Percentiles rank a stretch among this genome's conserved stretches.
Conservation (phyloP, 2,888 invertebrate genomes). For the Ptychoptera albimana region DNA sequence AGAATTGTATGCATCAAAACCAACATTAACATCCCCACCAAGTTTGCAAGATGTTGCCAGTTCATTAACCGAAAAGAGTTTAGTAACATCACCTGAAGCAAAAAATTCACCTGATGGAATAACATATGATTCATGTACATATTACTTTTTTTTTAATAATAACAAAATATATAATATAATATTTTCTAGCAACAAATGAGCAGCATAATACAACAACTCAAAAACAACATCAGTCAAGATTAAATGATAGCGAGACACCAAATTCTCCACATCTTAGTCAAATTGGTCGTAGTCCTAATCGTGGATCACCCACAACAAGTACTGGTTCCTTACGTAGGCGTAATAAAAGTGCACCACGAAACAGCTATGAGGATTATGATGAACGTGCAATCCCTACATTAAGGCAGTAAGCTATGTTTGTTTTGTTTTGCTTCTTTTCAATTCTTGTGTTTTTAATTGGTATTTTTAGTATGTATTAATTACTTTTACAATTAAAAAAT, state of each 20-base stretch:
- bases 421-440: neutral
- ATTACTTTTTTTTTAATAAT: neutral
- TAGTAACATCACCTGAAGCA: conserved; percentile 18
- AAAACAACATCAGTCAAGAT: neutral
- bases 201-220: neutral
- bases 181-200: neutral
- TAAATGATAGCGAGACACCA: conserved; percentile 21
- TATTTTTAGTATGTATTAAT: conserved; percentile 1
- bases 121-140: neutral
- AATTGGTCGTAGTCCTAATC: conserved; percentile 23
- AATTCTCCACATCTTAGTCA: conserved; percentile 22
- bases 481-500: too few relatives aligned
- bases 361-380: conserved; percentile 76
- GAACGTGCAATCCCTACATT: conserved; percentile 70
- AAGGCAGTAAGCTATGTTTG: conserved; percentile 52
- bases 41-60: conserved; percentile 30
- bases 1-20: conserved; percentile 27
- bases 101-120: neutral
- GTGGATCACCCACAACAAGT: conserved; percentile 37
- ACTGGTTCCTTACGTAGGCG: conserved; percentile 43
- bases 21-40: conserved; percentile 25
- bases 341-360: conserved; percentile 47
- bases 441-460: conserved; percentile 9
- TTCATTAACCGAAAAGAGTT: conserved; percentile 21
- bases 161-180: neutral